Conservation (phyloP, 53 echinoderm and acorn worm species). For the Antedon mediterranea region DNA sequence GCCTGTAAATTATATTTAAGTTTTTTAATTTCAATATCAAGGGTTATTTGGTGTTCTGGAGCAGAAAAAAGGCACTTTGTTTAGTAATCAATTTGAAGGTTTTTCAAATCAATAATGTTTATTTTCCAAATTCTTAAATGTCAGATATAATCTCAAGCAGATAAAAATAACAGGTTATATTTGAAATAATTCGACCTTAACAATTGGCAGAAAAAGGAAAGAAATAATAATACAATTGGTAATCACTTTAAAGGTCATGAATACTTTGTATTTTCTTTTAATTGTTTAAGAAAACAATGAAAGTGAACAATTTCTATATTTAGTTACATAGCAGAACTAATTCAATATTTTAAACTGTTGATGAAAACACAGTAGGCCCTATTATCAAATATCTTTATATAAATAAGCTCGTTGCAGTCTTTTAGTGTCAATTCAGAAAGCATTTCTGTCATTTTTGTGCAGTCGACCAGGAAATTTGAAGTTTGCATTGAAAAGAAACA, state of each 20-base stretch:
- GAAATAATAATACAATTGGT: not conserved
- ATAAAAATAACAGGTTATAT: not conserved
- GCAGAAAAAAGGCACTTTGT: no score
- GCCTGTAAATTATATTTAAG: no score
- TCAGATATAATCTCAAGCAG: not conserved
- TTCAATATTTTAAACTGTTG: not conserved
- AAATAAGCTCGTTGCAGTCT: not conserved
- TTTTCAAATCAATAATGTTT: not conserved
- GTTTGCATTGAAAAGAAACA: no score
- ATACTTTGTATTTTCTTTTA: not conserved
- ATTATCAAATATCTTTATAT: not conserved
- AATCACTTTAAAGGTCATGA: not conserved
- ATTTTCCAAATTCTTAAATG: not conserved
- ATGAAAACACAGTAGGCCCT: not conserved
- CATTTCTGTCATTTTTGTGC: not conserved
- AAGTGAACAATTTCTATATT: not conserved
- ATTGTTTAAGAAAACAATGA: not conserved
- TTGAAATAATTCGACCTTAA: not conserved
- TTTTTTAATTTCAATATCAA: no score
- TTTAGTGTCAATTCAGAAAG: not conserved
- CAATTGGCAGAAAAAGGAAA: not conserved
- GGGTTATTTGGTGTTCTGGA: no score
- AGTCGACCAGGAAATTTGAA: not conserved
- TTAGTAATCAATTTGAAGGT: not conserved
- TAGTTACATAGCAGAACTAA: not conserved